phyloP scores from a whole-genome alignment of 1,140 invertebrate species.

The Drosophila carrolli region DNA sequence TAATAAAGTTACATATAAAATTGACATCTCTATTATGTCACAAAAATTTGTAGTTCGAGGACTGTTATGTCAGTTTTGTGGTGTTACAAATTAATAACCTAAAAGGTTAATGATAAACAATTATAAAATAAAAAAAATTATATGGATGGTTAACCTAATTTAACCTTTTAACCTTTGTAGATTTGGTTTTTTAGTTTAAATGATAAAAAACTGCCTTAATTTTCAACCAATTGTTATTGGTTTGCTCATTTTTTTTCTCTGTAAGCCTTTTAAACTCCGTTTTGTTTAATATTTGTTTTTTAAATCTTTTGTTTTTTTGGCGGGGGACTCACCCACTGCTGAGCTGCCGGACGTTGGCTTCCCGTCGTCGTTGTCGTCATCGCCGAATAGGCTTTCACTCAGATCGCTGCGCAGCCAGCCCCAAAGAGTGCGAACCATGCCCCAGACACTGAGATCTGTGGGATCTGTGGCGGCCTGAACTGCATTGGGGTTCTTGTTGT shows the following conservation, averaged over 20 bases:
- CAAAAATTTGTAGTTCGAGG: neutral
- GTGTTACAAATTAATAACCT: neutral
- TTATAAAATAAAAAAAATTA: neutral
- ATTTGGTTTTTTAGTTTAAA: too few relatives aligned
- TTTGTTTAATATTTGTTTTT: conserved; percentile 19
- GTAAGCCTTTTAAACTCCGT: conserved; percentile 1
- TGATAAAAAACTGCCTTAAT: neutral
- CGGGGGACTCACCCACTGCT: conserved; percentile 64
- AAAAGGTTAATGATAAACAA: neutral
- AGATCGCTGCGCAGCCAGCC: conserved; percentile 76
- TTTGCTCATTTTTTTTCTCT: conserved; percentile 2
- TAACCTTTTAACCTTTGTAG: too few relatives aligned
- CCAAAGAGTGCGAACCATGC: conserved; percentile 75
- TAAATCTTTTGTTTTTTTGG: conserved; percentile 17
- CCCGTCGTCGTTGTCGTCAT: conserved; percentile 54
- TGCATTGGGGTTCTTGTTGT: conserved; percentile 66
- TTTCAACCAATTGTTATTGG: neutral
- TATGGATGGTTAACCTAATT: too few relatives aligned
- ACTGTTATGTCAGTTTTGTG: conserved; percentile 6
- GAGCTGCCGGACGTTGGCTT: conserved; percentile 54
- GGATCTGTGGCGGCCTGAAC: conserved; percentile 54
- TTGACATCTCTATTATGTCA: conserved; percentile 10
- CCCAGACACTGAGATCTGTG: conserved; percentile 78
- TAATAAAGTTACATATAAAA: neutral
- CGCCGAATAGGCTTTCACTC: conserved; percentile 80